These are phyloP conservation scores for Dorcus parallelipipedus DNA, from an alignment of 2,888 invertebrate species.

Conservation along the genomic window DNA sequence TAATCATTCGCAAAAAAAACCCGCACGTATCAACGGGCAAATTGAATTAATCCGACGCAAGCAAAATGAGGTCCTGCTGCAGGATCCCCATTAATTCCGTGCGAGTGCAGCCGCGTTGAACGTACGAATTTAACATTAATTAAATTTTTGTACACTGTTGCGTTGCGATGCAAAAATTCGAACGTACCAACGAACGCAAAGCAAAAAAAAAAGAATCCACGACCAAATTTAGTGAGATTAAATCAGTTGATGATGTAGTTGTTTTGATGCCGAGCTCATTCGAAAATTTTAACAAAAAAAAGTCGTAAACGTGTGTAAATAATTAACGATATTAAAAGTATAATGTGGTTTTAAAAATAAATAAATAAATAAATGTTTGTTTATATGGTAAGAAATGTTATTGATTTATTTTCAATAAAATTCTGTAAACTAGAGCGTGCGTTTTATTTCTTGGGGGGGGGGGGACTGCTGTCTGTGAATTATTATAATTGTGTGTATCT, in stretches of 20 bases:
- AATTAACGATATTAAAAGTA: conserved; percentile 6
- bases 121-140: not conserved
- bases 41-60: too few species aligned
- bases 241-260: conserved; percentile 1
- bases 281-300: not conserved
- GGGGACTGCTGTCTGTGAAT: not conserved
- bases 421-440: conserved; percentile 7
- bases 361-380: conserved; percentile 20
- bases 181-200: too few species aligned
- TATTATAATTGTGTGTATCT: conserved; percentile 11
- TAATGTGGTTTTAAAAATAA: conserved; percentile 8
- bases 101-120: not conserved
- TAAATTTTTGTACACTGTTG: not conserved
- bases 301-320: conserved; percentile 8
- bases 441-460: conserved; percentile 1
- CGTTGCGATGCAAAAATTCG: not conserved
- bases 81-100: too few species aligned
- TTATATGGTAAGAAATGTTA: conserved; percentile 23
- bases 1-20: not conserved
- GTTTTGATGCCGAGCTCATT: conserved; percentile 2
- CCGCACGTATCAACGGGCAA: too few species aligned
- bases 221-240: conserved; percentile 15
- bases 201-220: not conserved
- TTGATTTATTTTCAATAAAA: conserved; percentile 28
- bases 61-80: too few species aligned